A percentile compares a stretch with the other conserved stretches of the same genome.
These are phyloP conservation scores for Phycodurus eques DNA, from an alignment of 2,113 vertebrate species.

Conservation along the genomic window DNA sequence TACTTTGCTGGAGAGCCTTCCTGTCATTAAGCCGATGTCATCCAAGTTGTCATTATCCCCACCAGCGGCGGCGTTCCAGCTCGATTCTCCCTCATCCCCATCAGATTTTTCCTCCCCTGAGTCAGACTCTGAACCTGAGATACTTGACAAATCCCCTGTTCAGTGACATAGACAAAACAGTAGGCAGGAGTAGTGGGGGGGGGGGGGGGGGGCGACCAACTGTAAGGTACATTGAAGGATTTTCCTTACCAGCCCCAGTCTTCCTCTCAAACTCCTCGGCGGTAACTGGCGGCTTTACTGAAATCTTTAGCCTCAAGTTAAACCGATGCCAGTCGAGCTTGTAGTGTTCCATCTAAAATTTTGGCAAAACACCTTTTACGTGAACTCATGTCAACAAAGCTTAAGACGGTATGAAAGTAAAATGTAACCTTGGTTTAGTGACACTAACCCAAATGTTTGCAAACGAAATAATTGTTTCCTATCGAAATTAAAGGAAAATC, in stretches of 20 bases:
- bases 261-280: slow-evolving; percentile 86
- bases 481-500: no score
- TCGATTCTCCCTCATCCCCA: slow-evolving; percentile 39
- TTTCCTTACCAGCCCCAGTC: slow-evolving; percentile 71
- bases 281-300: slow-evolving; percentile 63
- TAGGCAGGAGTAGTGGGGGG: background rate
- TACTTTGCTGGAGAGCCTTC: slow-evolving; percentile 68
- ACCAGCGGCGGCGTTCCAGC: slow-evolving; percentile 5
- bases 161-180: background rate
- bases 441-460: background rate
- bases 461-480: no score
- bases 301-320: slow-evolving; percentile 86
- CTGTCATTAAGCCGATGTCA: slow-evolving; percentile 10
- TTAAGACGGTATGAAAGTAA: background rate
- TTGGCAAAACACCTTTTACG: background rate
- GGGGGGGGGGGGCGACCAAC: background rate
- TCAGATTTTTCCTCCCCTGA: slow-evolving; percentile 69
- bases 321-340: slow-evolving; percentile 95
- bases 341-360: slow-evolving; percentile 87
- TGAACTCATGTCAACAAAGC: background rate
- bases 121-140: slow-evolving; percentile 89
- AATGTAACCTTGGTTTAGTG: background rate
- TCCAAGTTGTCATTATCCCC: slow-evolving; percentile 16
- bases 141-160: slow-evolving; percentile 93
- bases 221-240: background rate